Evolutionary conservation across 2,113 vertebrate genomes (phyloP).

Genomic region (Lepus timidus): DNA sequence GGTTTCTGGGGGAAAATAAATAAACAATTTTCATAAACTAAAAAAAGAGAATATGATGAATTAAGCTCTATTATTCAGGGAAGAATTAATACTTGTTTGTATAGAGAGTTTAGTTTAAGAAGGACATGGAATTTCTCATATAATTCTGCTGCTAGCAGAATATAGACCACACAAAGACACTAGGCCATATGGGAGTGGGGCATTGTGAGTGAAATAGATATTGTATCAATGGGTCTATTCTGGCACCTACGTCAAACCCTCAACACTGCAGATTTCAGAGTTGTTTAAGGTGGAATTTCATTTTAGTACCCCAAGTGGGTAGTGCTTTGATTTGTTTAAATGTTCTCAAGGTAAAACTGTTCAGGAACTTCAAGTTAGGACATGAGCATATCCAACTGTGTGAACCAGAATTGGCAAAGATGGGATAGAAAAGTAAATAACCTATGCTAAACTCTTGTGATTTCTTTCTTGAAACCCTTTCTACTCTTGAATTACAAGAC

Average conservation of each 20-base stretch:
- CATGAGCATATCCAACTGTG: not conserved
- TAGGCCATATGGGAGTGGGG: not conserved
- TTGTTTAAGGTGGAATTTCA: not conserved
- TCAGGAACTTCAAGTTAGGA: not conserved
- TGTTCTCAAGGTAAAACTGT: not conserved
- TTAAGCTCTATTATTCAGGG: not conserved
- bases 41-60: not conserved
- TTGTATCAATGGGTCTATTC: not conserved
- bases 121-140: not conserved
- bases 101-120: not conserved
- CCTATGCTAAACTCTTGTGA: not conserved
- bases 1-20: no score
- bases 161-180: not conserved
- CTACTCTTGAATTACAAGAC: not conserved
- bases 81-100: not conserved
- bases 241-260: not conserved
- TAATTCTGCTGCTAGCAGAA: not conserved
- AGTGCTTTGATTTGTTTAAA: not conserved
- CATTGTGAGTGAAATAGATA: not conserved
- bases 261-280: not conserved
- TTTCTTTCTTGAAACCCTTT: not conserved
- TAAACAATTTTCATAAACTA: no score
- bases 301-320: not conserved
- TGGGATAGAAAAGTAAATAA: not conserved
- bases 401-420: not conserved